phyloP scores from a whole-genome alignment of 2,888 invertebrate species.

The Oligia latruncula region DNA sequence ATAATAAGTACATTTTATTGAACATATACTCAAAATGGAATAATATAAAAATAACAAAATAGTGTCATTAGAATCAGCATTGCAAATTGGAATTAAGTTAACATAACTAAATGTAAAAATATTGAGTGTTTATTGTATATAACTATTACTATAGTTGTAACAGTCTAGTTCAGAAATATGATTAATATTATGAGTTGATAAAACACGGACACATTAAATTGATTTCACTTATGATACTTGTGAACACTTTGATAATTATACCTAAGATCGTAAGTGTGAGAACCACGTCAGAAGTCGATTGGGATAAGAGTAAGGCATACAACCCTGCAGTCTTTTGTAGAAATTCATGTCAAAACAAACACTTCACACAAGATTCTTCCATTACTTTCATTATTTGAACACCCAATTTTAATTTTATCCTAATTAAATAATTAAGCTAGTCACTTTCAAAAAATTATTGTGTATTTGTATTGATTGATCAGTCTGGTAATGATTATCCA shows the following conservation, averaged over 20 bases:
- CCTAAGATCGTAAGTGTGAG: conserved; percentile 53
- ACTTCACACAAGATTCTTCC: conserved; percentile 50
- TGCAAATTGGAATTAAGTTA: conserved; percentile 60
- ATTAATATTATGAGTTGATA: conserved; percentile 50
- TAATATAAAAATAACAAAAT: conserved; percentile 82
- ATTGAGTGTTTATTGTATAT: conserved; percentile 63
- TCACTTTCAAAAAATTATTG: conserved; percentile 52
- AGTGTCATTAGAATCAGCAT: conserved; percentile 58
- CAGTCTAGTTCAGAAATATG: conserved; percentile 56
- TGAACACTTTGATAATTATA: conserved; percentile 59
- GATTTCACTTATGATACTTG: conserved; percentile 59
- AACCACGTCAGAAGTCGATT: conserved; percentile 57
- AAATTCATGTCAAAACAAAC: conserved; percentile 62
- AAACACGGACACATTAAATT: conserved; percentile 48
- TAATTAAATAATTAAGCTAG: conserved; percentile 70
- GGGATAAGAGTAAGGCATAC: conserved; percentile 69
- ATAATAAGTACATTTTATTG: conserved; percentile 84
- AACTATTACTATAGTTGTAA: conserved; percentile 63
- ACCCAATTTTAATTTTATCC: conserved; percentile 55
- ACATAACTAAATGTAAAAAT: conserved; percentile 63
- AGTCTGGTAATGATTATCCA: conserved; percentile 43
- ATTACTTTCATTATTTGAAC: conserved; percentile 52
- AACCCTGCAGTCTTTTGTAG: conserved; percentile 74
- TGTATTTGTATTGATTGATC: conserved; percentile 49
- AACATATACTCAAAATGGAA: conserved; percentile 76